Evolutionary conservation across 2,888 invertebrate genomes (phyloP).

Genomic region (Drepana falcataria): DNA sequence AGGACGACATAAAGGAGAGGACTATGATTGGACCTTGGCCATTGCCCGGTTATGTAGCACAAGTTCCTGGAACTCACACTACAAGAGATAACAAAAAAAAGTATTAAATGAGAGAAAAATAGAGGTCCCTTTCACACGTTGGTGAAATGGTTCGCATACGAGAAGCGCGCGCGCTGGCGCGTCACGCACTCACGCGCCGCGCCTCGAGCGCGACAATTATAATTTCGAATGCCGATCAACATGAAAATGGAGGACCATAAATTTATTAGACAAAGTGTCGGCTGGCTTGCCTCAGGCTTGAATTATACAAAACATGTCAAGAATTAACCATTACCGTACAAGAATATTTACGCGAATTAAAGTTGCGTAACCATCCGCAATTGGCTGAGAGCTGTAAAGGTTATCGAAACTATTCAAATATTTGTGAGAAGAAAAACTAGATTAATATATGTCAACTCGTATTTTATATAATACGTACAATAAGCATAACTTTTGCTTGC

Average conservation of each 20-base stretch:
- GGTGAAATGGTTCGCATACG: background rate
- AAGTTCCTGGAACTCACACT: background rate
- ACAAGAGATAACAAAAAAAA: too few relatives aligned
- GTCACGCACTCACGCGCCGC: slow-evolving; percentile 51
- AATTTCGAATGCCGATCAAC: slow-evolving; percentile 76
- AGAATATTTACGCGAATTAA: slow-evolving; percentile 57
- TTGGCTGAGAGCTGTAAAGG: slow-evolving; percentile 33
- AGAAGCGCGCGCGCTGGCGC: slow-evolving; percentile 21
- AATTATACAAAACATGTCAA: slow-evolving; percentile 77
- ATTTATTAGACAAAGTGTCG: slow-evolving; percentile 79
- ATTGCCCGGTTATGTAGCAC: background rate
- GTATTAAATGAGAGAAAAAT: too few relatives aligned
- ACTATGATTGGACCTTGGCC: too few relatives aligned
- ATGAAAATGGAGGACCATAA: slow-evolving; percentile 76
- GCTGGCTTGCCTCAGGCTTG: slow-evolving; percentile 63
- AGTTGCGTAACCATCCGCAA: slow-evolving; percentile 33
- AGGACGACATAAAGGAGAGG: too few relatives aligned
- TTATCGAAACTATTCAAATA: slow-evolving; percentile 26
- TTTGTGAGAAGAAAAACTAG: too few relatives aligned
- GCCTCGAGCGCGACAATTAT: slow-evolving; percentile 73
- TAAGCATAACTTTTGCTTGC: too few relatives aligned
- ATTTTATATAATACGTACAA: too few relatives aligned
- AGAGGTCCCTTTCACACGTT: too few relatives aligned
- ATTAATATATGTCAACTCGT: too few relatives aligned
- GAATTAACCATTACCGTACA: slow-evolving; percentile 75